phyloP scores from a whole-genome alignment of 2,888 invertebrate genomes.

The Caprella mutica region DNA sequence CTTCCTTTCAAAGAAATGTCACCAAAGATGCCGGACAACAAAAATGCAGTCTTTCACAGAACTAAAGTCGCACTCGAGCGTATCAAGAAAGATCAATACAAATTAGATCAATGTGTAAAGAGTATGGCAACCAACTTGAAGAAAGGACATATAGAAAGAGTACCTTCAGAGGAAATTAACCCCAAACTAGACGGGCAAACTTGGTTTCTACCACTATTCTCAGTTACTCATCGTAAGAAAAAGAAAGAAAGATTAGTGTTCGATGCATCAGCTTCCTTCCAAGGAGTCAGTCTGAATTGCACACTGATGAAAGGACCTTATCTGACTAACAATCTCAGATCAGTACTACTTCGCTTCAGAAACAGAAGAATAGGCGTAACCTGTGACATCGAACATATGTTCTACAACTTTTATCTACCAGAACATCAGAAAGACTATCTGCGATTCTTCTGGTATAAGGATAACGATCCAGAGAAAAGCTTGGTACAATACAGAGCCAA shows the following conservation, averaged over 20 bases:
- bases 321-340: background rate
- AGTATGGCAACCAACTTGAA: too few relatives aligned
- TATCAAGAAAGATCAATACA: too few relatives aligned
- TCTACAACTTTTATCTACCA: background rate
- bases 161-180: too few relatives aligned
- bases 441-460: background rate
- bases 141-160: too few relatives aligned
- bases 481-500: background rate
- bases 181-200: background rate
- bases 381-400: background rate
- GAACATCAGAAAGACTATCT: background rate
- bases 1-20: too few relatives aligned
- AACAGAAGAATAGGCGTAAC: background rate
- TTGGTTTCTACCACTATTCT: background rate
- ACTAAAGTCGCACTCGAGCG: too few relatives aligned
- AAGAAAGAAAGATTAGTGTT: background rate
- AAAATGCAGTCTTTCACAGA: too few relatives aligned
- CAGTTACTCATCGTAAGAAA: background rate
- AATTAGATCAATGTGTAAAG: too few relatives aligned
- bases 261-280: background rate
- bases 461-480: background rate
- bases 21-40: too few relatives aligned
- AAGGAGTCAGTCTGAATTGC: background rate
- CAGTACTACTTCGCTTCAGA: background rate
- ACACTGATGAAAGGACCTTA: background rate